Conservation (phyloP, 2,113 vertebrate species). For the Gallinago media region DNA sequence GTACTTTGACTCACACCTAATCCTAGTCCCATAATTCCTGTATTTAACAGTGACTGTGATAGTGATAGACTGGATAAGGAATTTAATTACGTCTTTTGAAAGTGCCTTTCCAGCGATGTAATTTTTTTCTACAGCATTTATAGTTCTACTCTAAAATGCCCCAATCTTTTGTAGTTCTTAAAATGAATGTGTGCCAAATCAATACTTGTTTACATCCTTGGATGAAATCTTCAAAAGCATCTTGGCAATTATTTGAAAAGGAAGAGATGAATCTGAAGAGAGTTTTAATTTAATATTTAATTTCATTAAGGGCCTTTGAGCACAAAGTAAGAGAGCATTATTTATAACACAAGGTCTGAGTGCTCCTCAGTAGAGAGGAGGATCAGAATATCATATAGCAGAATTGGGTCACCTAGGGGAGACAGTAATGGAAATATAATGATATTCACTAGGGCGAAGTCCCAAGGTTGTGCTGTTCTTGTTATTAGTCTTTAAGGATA, state of each 20-base stretch:
- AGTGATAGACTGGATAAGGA: neutral
- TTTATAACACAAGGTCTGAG: slow-evolving; percentile 66
- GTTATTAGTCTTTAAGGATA: neutral
- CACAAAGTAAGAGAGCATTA: slow-evolving; percentile 57
- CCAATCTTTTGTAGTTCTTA: neutral
- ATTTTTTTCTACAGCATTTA: neutral
- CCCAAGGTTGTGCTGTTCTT: slow-evolving; percentile 7
- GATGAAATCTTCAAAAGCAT: slow-evolving; percentile 51
- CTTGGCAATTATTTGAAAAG: slow-evolving; percentile 58
- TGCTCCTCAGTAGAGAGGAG: neutral
- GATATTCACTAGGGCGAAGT: neutral
- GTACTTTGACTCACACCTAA: neutral
- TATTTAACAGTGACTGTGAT: neutral
- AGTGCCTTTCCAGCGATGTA: neutral
- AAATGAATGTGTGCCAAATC: neutral
- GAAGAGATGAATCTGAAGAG: slow-evolving; percentile 57
- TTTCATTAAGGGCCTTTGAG: slow-evolving; percentile 64
- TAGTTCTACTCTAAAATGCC: neutral
- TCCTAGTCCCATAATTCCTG: neutral
- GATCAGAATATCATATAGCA: slow-evolving; percentile 7
- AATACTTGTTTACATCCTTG: slow-evolving; percentile 26
- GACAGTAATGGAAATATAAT: slow-evolving; percentile 32
- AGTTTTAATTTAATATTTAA: slow-evolving; percentile 69
- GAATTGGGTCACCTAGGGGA: slow-evolving; percentile 35
- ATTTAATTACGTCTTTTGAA: neutral